Evolutionary conservation across 2,888 invertebrate genomes (phyloP), one percentile per base, ranked within the genome.

Genomic region (Agrochola lychnidis): DNA sequence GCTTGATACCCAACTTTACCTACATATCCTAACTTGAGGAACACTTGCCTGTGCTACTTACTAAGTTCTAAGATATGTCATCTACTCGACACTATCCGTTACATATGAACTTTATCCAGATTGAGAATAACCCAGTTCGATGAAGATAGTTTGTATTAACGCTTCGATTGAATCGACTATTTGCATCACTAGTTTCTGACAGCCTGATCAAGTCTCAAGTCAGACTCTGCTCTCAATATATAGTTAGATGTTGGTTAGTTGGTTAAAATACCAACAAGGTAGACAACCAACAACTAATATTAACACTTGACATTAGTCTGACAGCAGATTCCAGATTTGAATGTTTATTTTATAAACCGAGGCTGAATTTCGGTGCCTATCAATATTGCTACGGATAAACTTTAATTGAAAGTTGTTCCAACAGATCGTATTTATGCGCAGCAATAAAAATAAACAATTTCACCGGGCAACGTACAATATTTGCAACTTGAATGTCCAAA

Each of bases 61-160:
- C 71, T 57, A 72, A 80, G 71, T 85, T 85, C 66, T 67, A 70
- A 76, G 76, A 76, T 66, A 72, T 70, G 76, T 72, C 71, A 66
- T 79, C 76, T 84, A 51, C 63, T 62, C 57, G 51, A 81, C 61
- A 51, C 63, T 82, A 68, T 84, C 64, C 63, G 51, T 67, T 53
- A 71, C 66, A 12, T 25, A 69, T 66, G 61, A 81, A 84, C 71
- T 84, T 84, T 53, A 71, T 70, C 19, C 10, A 51, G 81, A 70
- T 80, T 71, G 57, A 57, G 63, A 57, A 70, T 72, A 78, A 68
- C 59, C 51, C 36, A 78, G 51, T 71, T 84, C 45, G 14, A 63
- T 61, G 53, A 30, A 68, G 19, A 74, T 14, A 64, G 72, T 70
- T 70, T 36, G 48, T 25, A 48, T 62, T 61, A 62, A 25, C 36